phyloP scores from a whole-genome alignment of 2,888 invertebrate genomes.

The Drosophila fungiperda region DNA sequence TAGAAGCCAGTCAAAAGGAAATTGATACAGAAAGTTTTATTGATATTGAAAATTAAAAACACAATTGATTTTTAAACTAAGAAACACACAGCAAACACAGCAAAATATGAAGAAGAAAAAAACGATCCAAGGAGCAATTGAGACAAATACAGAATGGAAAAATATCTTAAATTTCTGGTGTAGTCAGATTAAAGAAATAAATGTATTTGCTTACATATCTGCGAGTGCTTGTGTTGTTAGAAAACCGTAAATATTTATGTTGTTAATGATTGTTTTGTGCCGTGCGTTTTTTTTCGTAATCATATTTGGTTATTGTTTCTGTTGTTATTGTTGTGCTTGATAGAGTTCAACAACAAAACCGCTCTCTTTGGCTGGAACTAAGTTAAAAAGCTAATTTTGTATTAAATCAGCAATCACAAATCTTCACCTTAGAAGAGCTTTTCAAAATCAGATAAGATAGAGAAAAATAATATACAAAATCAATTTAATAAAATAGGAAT shows the following conservation, averaged over 20 bases:
- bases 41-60: not conserved
- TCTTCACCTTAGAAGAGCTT: constrained; percentile 33
- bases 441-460: not conserved
- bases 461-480: not conserved
- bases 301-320: constrained; percentile 40
- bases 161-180: constrained; percentile 22
- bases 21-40: not conserved
- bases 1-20: not conserved
- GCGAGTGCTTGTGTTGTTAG: constrained; percentile 6
- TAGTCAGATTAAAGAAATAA: not conserved
- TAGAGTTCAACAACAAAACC: constrained; percentile 71
- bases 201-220: not conserved
- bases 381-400: constrained; percentile 33
- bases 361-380: constrained; percentile 33
- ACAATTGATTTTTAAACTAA: not conserved
- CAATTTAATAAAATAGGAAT: constrained; percentile 1
- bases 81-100: not conserved
- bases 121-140: constrained; percentile 29
- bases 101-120: constrained; percentile 55
- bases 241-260: constrained; percentile 48
- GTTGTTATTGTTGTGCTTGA: constrained; percentile 58
- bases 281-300: constrained; percentile 40
- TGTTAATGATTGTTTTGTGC: constrained; percentile 41
- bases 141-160: constrained; percentile 31
- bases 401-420: constrained; percentile 31